Conservation (phyloP, 2,113 vertebrate genomes). For the Coreoperca whiteheadi region DNA sequence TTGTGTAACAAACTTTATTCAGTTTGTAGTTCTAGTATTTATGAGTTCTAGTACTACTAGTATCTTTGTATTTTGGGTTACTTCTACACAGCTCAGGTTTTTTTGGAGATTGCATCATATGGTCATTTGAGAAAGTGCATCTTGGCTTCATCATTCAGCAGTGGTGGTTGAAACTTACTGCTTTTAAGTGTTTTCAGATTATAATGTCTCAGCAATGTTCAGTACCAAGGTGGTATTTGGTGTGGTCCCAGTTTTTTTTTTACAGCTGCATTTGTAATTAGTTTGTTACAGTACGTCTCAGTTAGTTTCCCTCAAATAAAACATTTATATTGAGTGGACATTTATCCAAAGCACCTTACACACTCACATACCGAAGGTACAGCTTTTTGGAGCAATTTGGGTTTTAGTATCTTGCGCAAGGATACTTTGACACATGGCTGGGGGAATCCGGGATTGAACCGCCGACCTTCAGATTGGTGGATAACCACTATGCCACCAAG, state of each 20-base stretch:
- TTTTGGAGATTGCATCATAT: background rate
- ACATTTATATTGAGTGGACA: no score
- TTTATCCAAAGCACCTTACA: no score
- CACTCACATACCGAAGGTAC: no score
- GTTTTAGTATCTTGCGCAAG: no score
- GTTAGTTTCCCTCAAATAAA: background rate
- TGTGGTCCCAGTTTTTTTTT: background rate
- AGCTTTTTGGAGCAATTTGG: no score
- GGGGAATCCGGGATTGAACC: no score
- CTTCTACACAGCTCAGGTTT: background rate
- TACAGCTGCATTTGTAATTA: background rate
- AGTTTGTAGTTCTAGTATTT: background rate
- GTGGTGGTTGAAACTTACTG: background rate
- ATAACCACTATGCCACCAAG: no score
- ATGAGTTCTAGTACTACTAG: no score
- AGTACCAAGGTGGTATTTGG: background rate
- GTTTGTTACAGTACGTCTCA: background rate
- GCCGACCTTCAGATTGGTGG: no score
- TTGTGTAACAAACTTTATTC: no score
- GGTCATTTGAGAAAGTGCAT: background rate
- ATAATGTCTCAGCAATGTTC: conserved; percentile 2
- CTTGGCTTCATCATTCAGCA: background rate
- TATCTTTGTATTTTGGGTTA: no score
- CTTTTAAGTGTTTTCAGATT: background rate
- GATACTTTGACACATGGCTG: no score